Evolutionary conservation across 2,797 vertebrate species (phyloP), one percentile per base, ranked within the genome.

Genomic region (Cheirogaleus major): DNA sequence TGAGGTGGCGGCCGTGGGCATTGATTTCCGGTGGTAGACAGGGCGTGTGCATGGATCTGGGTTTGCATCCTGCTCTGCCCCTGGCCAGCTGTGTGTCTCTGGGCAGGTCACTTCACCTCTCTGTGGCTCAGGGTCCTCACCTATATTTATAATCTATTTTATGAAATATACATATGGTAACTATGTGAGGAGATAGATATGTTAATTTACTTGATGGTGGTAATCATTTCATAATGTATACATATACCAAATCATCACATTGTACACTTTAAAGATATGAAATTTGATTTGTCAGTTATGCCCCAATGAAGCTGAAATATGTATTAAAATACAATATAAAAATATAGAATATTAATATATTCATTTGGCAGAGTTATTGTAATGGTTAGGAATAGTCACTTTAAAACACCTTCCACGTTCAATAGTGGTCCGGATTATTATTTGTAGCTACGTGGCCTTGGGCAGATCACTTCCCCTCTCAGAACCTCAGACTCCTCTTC

Each of bases 1-100:
- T 11, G 18, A 73, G 61, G 61, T 17, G 48, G 48, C 15, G 2
- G 35, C 18, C 22, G 5, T 25, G 20, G 17, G 5, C 61, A 0
- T 41, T 4, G 14, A 57, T 11, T 48, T 7, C 18, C 0, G 1
- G 3, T 52, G 7, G 35, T 35, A 30, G 57, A 22, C 41, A 38
- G 20, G 14, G 5, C 32, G 3, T 1, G 3, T 17, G 14, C 20
- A 0, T 32, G 32, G 35, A 22, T 20, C 52, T n/a, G 32, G 3
- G 6, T 38, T 32, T 32, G 72, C 43, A 63, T 8, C 10, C 55
- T 20, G 35, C 75, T 73, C 55, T 50, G 83, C 27, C n/a, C 0
- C 48, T 76, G 15, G 15, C n/a, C 65, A 18, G 9, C 69, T 23
- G 81, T 8, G 2, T 25, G 32, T 50, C n/a, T 57, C 23, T 17